These are phyloP conservation scores for Piaya cayana DNA, from an alignment of 2,113 vertebrate genomes.

Conservation along the genomic window DNA sequence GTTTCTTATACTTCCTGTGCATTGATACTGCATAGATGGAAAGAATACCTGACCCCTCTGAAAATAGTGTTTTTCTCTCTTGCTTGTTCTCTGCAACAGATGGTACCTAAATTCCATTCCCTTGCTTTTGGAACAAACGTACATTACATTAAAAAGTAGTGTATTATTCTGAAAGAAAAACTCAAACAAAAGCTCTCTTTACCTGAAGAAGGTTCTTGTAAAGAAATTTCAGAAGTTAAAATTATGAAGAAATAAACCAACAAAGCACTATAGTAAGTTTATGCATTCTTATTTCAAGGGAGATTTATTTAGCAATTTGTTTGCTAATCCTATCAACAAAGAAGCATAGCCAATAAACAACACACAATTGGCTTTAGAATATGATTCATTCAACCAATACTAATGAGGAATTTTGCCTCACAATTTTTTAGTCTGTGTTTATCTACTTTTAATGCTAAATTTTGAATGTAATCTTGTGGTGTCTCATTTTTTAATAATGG, in stretches of 20 bases:
- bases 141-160: background rate
- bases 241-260: background rate
- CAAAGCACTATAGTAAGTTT: background rate
- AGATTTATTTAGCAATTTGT: conserved; percentile 50
- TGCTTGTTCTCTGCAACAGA: background rate
- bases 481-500: background rate
- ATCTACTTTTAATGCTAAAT: background rate
- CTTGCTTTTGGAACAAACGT: background rate
- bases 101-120: background rate
- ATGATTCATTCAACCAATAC: background rate
- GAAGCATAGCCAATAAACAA: background rate
- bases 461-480: conserved; percentile 11
- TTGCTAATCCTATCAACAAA: conserved; percentile 6
- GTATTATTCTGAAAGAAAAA: background rate
- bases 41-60: background rate
- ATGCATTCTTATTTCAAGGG: background rate
- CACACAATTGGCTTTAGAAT: background rate
- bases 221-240: background rate
- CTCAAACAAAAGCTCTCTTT: background rate
- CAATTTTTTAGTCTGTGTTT: background rate
- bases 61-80: background rate
- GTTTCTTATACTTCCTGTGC: background rate
- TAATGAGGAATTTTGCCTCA: background rate
- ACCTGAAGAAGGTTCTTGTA: background rate
- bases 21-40: background rate